Evolutionary conservation across 1,140 invertebrate species (phyloP), one percentile per base, ranked within the genome.

Genomic region (Scaptomyza pallida): DNA sequence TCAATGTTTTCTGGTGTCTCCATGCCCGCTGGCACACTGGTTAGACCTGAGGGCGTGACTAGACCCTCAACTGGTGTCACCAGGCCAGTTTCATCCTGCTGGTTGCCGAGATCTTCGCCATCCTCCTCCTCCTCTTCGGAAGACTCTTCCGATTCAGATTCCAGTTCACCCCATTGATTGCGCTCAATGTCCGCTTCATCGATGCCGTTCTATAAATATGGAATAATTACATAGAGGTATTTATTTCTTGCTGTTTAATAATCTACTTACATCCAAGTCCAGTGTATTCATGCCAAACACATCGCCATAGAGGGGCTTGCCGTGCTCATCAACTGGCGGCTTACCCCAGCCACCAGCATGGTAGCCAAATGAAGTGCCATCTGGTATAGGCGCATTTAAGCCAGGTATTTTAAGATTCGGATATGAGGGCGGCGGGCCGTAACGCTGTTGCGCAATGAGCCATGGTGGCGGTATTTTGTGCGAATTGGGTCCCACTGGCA

Each of bases 261-360:
- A 33, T 9, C 10, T 43, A 57, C 93, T 93, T 78, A 95, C 95
- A 90, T 95, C 93, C 44, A 94, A 92, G 48, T 94, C 94, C 33
- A 90, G 92, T 47, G 92, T 91, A 73, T 94, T 93, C 26, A 94
- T 94, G 30, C 98, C 99, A 92, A 99, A 99, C 0, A 99, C 99
- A 93, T 99, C 99, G 6, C 99, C 99, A 92, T 99, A 99, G 0
- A 99, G 92, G 0, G 99, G 99, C 92, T 98, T 96, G 13, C 99
- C 99, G 73, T 95, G 96, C 92, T 99, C 98, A 93, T 99, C 99
- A 0, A 99, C 99, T 1, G 99, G 99, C n/a, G 99, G 99, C 92
- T 99, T 99, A 54, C 99, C 98, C 98, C 98, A 99, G 47, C 98
- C 98, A 37, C 97, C 98, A 2, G 98, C 98, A 93, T 99, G 99